Percentiles rank a stretch among this genome's conserved stretches.
These are phyloP conservation scores for Syrmaticus mikado DNA, from an alignment of 2,113 vertebrate species.

Conservation along the genomic window DNA sequence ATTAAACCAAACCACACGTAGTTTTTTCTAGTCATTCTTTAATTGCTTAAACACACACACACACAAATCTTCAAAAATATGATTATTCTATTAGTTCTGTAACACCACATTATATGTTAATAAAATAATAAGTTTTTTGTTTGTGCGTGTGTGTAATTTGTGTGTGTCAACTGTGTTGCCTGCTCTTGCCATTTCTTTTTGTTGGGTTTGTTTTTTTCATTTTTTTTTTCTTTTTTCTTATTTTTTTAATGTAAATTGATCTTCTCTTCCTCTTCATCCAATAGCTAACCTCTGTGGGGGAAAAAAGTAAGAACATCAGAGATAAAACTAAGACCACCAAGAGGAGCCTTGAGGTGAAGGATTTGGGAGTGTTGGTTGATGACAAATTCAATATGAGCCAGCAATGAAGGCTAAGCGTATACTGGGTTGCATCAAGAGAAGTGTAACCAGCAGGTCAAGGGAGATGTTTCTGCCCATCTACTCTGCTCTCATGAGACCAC, in stretches of 20 bases:
- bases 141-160: not conserved
- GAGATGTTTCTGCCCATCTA: too few species aligned
- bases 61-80: too few species aligned
- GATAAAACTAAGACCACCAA: not conserved
- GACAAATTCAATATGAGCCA: too few species aligned
- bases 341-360: too few species aligned
- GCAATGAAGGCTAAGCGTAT: too few species aligned
- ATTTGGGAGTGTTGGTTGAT: too few species aligned
- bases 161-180: not conserved
- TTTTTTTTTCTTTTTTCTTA: too few species aligned
- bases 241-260: not conserved
- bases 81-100: too few species aligned
- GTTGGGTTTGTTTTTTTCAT: not conserved
- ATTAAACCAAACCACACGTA: not conserved
- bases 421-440: too few species aligned
- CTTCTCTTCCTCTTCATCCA: not conserved
- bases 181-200: not conserved
- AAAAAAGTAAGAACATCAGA: not conserved
- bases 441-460: too few species aligned
- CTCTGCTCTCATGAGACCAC: too few species aligned
- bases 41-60: not conserved
- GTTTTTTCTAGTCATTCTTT: not conserved
- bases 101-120: too few species aligned
- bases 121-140: not conserved
- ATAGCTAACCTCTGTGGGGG: not conserved